These are phyloP conservation scores for Chlamydotis undulata DNA, from an alignment of 2,113 vertebrate genomes.

Conservation along the genomic window DNA sequence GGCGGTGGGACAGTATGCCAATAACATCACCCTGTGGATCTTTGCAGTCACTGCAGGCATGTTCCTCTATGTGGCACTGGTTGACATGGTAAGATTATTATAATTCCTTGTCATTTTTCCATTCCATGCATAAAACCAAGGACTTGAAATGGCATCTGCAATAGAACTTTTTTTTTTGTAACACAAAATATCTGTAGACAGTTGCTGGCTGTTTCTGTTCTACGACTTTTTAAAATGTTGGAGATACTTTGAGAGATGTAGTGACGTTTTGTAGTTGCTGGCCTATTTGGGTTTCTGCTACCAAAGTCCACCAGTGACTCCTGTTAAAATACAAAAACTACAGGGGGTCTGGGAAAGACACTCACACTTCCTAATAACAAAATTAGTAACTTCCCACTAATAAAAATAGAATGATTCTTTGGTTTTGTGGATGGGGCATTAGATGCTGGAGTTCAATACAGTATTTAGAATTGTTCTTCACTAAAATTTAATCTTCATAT, in stretches of 20 bases:
- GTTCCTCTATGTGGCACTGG: slow-evolving; percentile 98
- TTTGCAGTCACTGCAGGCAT: slow-evolving; percentile 97
- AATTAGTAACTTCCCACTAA: neutral
- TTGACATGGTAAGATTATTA: slow-evolving; percentile 91
- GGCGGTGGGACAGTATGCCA: slow-evolving; percentile 93
- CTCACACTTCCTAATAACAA: neutral
- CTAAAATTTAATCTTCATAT: no score
- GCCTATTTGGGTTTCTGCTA: neutral
- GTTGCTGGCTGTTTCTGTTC: neutral
- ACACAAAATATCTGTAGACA: neutral
- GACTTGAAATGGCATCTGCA: neutral
- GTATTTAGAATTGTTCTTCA: neutral
- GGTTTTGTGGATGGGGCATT: neutral
- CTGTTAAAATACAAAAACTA: neutral
- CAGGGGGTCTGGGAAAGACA: neutral
- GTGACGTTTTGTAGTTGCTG: neutral
- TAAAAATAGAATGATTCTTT: neutral
- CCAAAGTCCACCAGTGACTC: neutral
- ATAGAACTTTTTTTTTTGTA: neutral
- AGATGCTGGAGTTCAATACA: neutral
- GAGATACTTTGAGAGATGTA: neutral
- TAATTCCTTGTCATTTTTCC: neutral
- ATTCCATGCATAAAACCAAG: neutral
- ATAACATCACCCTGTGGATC: slow-evolving; percentile 96
- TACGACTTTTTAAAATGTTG: neutral